Base-by-base conservation (phyloP, 2,113 vertebrate species). In the Mustela lutreola region DNA sequence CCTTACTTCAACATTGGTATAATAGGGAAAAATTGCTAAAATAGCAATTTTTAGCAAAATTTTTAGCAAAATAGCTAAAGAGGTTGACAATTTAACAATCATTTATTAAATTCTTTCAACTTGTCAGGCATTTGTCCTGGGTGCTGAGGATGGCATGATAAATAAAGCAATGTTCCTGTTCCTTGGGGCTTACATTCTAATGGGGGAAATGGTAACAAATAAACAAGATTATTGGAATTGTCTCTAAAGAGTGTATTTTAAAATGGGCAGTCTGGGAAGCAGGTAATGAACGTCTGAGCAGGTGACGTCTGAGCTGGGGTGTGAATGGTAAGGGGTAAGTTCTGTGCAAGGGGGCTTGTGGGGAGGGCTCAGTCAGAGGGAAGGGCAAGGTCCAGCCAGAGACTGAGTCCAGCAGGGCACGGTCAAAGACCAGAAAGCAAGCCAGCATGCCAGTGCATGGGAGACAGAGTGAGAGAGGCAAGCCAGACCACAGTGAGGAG, bases 21-120 rank as follows among this genome's bases (percentile, higher is more conserved):
- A 81, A 83, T 1, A 28, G 33, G 4, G 11, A 11, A 56, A 92
- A 56, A 45, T 63, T 79, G 15, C 48, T 48, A 48, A 48, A 48
- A 48, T 48, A 50, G 48, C 48, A 50, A 50, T 50, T 50, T 48
- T 50, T 50, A 50, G 48, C 48, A 50, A 50, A 50, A 50, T 50
- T 11, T 48, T 12, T 50, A 50, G 48, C 48, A 50, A 50, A 50
- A 92, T 58, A 70, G 75, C 19, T 88, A 45, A 70, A 50, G 48
- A 75, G 33, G 50, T 87, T 85, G 8, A 78, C 60, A 63, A 94
- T 75, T 89, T 48, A 67, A 67, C 31, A 16, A 89, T 76, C 62
- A 71, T 50, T 86, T 93, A 42, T 91, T 84, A 65, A 78, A 28
- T 92, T 63, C 18, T 19, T 83, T 89, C 75, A 83, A 33, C 65